Conservation (phyloP, 2,888 invertebrate genomes). For the Drosophila niveifrons region DNA sequence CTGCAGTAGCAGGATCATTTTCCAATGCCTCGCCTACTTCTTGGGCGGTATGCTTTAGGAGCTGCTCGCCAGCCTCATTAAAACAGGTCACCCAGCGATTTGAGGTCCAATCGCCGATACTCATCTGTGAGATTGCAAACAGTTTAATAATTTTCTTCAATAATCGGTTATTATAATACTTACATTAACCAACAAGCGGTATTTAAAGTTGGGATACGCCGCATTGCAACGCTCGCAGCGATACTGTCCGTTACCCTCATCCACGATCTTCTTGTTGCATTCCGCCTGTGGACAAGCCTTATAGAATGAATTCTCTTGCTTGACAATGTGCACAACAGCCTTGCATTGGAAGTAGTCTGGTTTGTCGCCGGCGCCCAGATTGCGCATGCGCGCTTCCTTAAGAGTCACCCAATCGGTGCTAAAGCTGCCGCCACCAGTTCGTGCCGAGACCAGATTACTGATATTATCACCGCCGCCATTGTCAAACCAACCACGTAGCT, state of each 20-base stretch:
- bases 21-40: slow-evolving; percentile 92
- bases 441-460: slow-evolving; percentile 88
- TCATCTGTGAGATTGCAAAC: slow-evolving; percentile 87
- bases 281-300: slow-evolving; percentile 94
- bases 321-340: slow-evolving; percentile 92
- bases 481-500: slow-evolving; percentile 96
- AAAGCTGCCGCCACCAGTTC: slow-evolving; percentile 85
- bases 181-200: slow-evolving; percentile 92
- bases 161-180: slow-evolving; percentile 84
- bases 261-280: slow-evolving; percentile 98
- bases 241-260: slow-evolving; percentile 94
- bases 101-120: slow-evolving; percentile 94
- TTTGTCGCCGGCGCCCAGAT: slow-evolving; percentile 91
- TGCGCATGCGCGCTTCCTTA: slow-evolving; percentile 89
- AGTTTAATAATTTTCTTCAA: too few relatives aligned
- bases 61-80: slow-evolving; percentile 92
- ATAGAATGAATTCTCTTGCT: slow-evolving; percentile 94
- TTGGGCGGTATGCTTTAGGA: slow-evolving; percentile 90
- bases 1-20: slow-evolving; percentile 88
- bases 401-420: slow-evolving; percentile 91
- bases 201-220: slow-evolving; percentile 94
- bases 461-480: slow-evolving; percentile 89
- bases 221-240: slow-evolving; percentile 97
- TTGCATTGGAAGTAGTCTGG: slow-evolving; percentile 93
- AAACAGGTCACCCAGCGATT: slow-evolving; percentile 97